These are phyloP conservation scores for Rutpela maculata DNA, from an alignment of 2,888 invertebrate genomes.

Conservation along the genomic window DNA sequence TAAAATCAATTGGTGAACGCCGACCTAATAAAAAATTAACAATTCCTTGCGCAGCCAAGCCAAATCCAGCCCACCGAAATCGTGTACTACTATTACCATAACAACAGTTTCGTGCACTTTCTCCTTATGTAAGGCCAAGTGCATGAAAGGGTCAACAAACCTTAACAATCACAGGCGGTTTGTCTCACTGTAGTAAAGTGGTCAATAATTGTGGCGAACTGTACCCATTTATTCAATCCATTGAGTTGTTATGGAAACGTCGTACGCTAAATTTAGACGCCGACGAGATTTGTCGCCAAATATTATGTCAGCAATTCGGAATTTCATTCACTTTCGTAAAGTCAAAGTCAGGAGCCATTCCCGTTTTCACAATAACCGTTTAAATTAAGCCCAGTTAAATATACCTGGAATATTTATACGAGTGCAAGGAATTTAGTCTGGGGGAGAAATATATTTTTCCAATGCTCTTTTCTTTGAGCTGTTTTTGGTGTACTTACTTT, in stretches of 20 bases:
- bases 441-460: not conserved
- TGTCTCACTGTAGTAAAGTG: conserved; percentile 24
- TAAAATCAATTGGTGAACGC: conserved; percentile 4
- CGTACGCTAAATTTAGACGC: conserved; percentile 53
- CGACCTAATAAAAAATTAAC: conserved; percentile 18
- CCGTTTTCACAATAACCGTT: conserved; percentile 36
- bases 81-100: conserved; percentile 13
- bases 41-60: conserved; percentile 1
- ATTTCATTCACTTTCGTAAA: conserved; percentile 58
- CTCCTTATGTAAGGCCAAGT: conserved; percentile 41
- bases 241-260: conserved; percentile 22
- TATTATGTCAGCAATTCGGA: conserved; percentile 58
- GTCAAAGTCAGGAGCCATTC: conserved; percentile 21
- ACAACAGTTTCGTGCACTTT: conserved; percentile 30
- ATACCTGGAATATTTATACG: not conserved
- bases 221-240: conserved; percentile 23
- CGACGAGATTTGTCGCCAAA: conserved; percentile 56
- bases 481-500: not conserved
- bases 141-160: conserved; percentile 37
- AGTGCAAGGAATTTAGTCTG: not conserved
- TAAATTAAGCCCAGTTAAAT: conserved; percentile 30
- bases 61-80: conserved; percentile 1
- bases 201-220: conserved; percentile 27
- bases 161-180: conserved; percentile 10
- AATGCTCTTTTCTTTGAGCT: not conserved